Conservation (phyloP, 2,113 vertebrate genomes). For the Bothrops jararaca region DNA sequence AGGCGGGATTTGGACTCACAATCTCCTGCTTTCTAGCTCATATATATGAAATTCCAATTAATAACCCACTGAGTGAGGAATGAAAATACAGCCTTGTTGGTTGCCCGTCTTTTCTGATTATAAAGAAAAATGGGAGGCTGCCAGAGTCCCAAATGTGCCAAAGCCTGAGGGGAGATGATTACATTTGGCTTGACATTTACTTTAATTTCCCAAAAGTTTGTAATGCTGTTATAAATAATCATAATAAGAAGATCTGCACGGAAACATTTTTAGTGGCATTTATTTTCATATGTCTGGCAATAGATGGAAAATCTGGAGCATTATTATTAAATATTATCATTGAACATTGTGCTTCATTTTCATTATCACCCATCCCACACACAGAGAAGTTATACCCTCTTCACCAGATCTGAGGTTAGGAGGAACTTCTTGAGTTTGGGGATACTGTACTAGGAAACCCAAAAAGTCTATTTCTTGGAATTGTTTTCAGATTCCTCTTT, state of each 20-base stretch:
- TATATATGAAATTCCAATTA: slow-evolving; percentile 54
- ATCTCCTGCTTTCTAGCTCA: background rate
- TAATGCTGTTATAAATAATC: slow-evolving; percentile 69
- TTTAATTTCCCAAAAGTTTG: slow-evolving; percentile 67
- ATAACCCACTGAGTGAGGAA: slow-evolving; percentile 63
- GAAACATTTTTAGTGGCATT: slow-evolving; percentile 65
- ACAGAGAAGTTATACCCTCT: background rate
- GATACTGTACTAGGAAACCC: background rate
- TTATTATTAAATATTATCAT: slow-evolving; percentile 20
- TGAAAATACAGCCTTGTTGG: slow-evolving; percentile 71
- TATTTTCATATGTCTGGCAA: slow-evolving; percentile 65
- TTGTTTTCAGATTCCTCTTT: background rate
- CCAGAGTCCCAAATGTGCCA: slow-evolving; percentile 68
- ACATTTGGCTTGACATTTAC: slow-evolving; percentile 63
- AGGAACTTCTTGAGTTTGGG: background rate
- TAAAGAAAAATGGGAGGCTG: slow-evolving; percentile 74
- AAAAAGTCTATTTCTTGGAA: background rate
- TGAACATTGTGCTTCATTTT: slow-evolving; percentile 36
- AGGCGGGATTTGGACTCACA: background rate
- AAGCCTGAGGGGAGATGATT: slow-evolving; percentile 63
- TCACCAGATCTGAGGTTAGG: background rate
- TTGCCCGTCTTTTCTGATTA: slow-evolving; percentile 64
- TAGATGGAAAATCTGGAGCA: slow-evolving; percentile 40
- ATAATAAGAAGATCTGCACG: slow-evolving; percentile 59
- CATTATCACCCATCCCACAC: background rate